Conservation (phyloP, 2,797 vertebrate species). For the Clarias pachynema region DNA sequence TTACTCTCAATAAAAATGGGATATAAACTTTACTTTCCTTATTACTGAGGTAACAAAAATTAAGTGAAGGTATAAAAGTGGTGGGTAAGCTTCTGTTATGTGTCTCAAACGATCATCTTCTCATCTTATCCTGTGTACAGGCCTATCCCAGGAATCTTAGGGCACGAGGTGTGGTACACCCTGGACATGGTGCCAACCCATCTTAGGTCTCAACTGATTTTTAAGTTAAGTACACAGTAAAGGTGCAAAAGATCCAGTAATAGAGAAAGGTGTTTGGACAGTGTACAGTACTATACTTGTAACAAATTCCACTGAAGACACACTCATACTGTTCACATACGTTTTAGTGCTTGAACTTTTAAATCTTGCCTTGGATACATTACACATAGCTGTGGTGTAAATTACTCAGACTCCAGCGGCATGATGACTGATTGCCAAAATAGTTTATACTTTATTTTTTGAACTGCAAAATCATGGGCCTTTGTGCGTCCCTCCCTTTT, state of each 20-base stretch:
- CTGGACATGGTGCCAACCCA: too few species aligned
- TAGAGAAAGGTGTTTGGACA: neutral
- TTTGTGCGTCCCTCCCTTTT: conserved; percentile 87
- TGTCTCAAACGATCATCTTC: too few species aligned
- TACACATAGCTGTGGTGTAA: neutral
- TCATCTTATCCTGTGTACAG: too few species aligned
- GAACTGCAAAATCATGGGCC: conserved; percentile 77
- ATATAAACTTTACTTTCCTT: neutral
- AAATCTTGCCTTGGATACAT: conserved; percentile 8
- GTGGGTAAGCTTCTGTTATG: neutral
- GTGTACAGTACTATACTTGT: neutral
- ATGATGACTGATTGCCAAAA: conserved; percentile 74
- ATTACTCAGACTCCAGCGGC: conserved; percentile 25
- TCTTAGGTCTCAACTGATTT: neutral
- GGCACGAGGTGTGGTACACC: too few species aligned
- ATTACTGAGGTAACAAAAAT: neutral
- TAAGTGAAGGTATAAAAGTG: neutral
- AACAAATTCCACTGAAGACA: neutral
- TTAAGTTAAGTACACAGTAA: neutral
- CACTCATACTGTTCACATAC: neutral
- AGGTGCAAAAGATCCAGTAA: neutral
- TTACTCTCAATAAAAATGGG: neutral
- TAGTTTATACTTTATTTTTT: conserved; percentile 70
- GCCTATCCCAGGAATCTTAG: too few species aligned
- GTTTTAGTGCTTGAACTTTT: neutral